Conservation (phyloP, 1,140 invertebrate species). For the Homalodisca vitripennis region DNA sequence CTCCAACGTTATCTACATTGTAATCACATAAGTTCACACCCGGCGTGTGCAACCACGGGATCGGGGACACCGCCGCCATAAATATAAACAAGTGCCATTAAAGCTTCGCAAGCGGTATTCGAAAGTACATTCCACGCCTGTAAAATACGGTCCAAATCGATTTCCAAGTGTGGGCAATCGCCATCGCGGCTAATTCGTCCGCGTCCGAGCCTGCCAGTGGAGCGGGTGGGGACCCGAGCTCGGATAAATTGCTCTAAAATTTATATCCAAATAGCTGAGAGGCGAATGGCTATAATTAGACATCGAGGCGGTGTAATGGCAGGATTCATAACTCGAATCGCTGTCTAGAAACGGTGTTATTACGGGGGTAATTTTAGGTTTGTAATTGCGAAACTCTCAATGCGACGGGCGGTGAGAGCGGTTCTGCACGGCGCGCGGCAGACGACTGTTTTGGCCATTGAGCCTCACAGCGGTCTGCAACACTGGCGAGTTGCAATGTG, state of each 20-base stretch:
- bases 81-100: conserved; percentile 23
- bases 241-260: conserved; percentile 20
- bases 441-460: too few species aligned
- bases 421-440: too few species aligned
- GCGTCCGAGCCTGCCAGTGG: too few species aligned
- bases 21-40: not conserved
- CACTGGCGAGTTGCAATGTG: too few species aligned
- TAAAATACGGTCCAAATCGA: conserved; percentile 12
- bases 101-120: conserved; percentile 2
- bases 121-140: conserved; percentile 16
- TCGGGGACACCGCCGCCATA: conserved; percentile 3
- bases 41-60: not conserved
- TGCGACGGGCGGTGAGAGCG: not conserved
- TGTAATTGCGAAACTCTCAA: conserved; percentile 10
- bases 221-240: not conserved
- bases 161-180: conserved; percentile 1
- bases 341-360: conserved; percentile 19
- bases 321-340: conserved; percentile 14
- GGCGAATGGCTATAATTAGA: conserved; percentile 18
- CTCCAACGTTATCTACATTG: not conserved
- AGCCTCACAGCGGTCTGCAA: too few species aligned
- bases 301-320: too few species aligned
- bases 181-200: not conserved
- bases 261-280: conserved; percentile 26
- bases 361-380: conserved; percentile 21